Conservation (phyloP, 2,888 invertebrate species). For the Alentia gelatinosa region DNA sequence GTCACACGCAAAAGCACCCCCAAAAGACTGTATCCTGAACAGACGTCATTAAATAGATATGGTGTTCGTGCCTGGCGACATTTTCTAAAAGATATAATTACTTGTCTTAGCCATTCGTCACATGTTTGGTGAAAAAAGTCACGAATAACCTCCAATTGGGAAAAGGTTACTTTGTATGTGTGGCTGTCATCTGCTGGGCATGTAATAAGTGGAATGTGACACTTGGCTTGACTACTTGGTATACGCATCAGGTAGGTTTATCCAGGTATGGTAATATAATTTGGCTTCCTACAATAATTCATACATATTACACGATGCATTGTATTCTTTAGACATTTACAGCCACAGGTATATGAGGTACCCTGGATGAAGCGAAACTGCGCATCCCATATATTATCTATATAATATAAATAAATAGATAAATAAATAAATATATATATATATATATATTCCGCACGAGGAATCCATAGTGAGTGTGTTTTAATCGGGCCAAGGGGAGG, state of each 20-base stretch:
- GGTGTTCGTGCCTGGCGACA: too few species aligned
- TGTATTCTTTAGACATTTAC: neutral
- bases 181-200: neutral
- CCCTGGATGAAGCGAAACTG: neutral
- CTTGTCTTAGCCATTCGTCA: too few species aligned
- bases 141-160: too few species aligned
- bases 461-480: too few species aligned
- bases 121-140: too few species aligned
- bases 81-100: too few species aligned
- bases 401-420: neutral
- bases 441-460: neutral
- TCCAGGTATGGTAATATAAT: neutral
- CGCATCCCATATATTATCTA: neutral
- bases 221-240: neutral
- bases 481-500: neutral
- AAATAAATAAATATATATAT: neutral
- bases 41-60: too few species aligned
- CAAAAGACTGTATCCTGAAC: too few species aligned
- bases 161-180: too few species aligned
- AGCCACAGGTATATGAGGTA: neutral
- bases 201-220: neutral
- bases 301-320: constrained; percentile 23
- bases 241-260: neutral
- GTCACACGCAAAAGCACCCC: too few species aligned
- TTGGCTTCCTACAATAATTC: constrained; percentile 4